These are phyloP conservation scores for Spea hammondii DNA, from an alignment of 2,797 vertebrate species.

Conservation along the genomic window DNA sequence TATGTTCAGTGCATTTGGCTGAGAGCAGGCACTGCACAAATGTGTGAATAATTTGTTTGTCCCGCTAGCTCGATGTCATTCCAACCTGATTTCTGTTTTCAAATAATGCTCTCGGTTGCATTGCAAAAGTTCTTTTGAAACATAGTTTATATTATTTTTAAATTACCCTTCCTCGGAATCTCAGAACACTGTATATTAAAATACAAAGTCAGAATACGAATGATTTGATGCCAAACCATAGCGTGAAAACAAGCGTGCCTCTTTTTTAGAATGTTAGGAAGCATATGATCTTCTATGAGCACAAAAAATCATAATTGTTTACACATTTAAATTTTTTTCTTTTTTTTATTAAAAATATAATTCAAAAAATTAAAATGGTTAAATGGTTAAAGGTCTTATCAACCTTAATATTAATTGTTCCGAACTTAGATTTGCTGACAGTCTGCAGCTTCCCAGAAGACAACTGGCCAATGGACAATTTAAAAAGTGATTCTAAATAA, in stretches of 20 bases:
- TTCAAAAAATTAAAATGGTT: no score
- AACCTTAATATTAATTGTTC: no score
- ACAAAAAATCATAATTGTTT: no score
- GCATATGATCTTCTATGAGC: no score
- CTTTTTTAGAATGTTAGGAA: no score
- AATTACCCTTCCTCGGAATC: background rate
- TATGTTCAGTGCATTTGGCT: constrained; percentile 24
- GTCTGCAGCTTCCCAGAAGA: background rate
- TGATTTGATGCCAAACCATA: no score
- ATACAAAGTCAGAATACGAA: no score
- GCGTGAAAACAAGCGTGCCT: no score
- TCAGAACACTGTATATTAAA: no score
- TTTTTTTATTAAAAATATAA: no score
- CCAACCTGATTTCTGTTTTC: background rate
- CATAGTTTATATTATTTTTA: background rate
- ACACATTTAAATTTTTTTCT: no score
- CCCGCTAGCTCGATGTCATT: background rate
- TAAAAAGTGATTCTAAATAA: background rate
- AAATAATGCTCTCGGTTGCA: background rate
- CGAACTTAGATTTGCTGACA: background rate
- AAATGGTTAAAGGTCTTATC: no score
- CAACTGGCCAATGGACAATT: background rate
- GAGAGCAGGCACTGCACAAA: constrained; percentile 3
- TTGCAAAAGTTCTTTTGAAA: background rate
- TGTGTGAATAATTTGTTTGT: accelerated